A percentile compares a stretch with the other conserved stretches of the same genome.
These are phyloP conservation scores for Tillus elongatus DNA, from an alignment of 2,888 invertebrate species.

Conservation along the genomic window DNA sequence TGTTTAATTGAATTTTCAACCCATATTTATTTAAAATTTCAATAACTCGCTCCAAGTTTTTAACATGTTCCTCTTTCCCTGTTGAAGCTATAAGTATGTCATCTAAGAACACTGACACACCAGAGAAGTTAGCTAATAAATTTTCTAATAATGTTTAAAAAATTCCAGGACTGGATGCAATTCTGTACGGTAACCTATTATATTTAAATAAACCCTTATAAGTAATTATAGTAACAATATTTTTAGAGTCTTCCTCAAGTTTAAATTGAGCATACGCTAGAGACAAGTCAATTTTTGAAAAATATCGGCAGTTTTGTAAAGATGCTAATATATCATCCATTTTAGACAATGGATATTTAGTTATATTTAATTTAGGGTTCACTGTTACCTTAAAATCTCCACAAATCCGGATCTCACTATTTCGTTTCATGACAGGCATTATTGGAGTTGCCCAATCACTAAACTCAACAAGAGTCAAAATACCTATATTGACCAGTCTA, in stretches of 20 bases:
- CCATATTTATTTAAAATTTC: background rate
- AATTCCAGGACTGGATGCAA: slow-evolving; percentile 10
- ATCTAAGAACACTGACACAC: slow-evolving; percentile 13
- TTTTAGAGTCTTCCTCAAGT: slow-evolving; percentile 6
- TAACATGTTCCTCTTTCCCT: background rate
- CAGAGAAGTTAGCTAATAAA: slow-evolving; percentile 10
- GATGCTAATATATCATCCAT: slow-evolving; percentile 13
- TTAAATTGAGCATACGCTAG: slow-evolving; percentile 12
- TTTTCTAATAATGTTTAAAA: slow-evolving; percentile 14
- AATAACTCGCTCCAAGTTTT: background rate
- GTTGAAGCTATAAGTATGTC: slow-evolving; percentile 7
- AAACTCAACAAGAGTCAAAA: slow-evolving; percentile 15
- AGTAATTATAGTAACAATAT: slow-evolving; percentile 13
- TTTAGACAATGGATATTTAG: slow-evolving; percentile 13
- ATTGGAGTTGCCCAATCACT: slow-evolving; percentile 32
- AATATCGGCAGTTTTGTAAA: slow-evolving; percentile 8
- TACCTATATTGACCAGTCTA: slow-evolving; percentile 17
- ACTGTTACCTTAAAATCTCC: slow-evolving; percentile 27
- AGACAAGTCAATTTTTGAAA: slow-evolving; percentile 12
- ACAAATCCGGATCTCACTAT: slow-evolving; percentile 26
- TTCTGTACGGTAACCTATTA: slow-evolving; percentile 12
- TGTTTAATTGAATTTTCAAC: too few relatives aligned
- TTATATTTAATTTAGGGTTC: slow-evolving; percentile 13
- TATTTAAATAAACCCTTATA: slow-evolving; percentile 14
- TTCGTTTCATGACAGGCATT: slow-evolving; percentile 26